A percentile compares a stretch with the other conserved stretches of the same genome.
These are phyloP conservation scores for Cuniculus paca DNA, from an alignment of 2,797 vertebrate species.

Conservation along the genomic window DNA sequence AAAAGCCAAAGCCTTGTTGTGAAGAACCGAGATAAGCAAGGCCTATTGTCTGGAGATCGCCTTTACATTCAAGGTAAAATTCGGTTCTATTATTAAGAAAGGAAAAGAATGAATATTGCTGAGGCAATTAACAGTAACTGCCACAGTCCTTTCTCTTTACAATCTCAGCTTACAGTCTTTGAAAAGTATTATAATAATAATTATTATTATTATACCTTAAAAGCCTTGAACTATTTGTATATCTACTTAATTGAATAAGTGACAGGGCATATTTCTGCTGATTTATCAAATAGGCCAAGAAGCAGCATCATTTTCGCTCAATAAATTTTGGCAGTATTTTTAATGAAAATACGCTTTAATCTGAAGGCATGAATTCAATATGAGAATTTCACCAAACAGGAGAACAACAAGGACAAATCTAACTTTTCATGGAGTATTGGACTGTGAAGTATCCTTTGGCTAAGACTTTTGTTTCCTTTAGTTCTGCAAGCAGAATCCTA, in stretches of 20 bases:
- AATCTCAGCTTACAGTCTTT: not conserved
- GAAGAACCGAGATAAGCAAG: not conserved
- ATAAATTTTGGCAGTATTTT: constrained; percentile 4
- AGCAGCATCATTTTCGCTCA: not conserved
- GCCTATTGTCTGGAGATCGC: not conserved
- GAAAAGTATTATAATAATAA: not conserved
- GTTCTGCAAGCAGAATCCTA: not conserved
- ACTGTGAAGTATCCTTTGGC: not conserved
- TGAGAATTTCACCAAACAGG: not conserved
- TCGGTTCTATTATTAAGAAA: not conserved
- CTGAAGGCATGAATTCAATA: constrained; percentile 8
- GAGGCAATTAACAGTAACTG: not conserved
- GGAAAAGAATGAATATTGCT: not conserved
- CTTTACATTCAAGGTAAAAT: constrained; percentile 13
- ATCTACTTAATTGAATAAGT: constrained; percentile 31
- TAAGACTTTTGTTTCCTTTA: not conserved
- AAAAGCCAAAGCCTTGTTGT: not conserved
- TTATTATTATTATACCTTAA: not conserved
- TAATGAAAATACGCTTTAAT: constrained; percentile 39
- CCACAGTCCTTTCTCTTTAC: not conserved
- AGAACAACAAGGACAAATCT: not conserved
- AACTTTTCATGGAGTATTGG: not conserved
- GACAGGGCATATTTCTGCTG: not conserved
- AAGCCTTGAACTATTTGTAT: not conserved
- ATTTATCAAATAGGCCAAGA: constrained; percentile 49